Base-by-base conservation (phyloP, 2,888 invertebrate species). In the Nymphalis urticae region DNA sequence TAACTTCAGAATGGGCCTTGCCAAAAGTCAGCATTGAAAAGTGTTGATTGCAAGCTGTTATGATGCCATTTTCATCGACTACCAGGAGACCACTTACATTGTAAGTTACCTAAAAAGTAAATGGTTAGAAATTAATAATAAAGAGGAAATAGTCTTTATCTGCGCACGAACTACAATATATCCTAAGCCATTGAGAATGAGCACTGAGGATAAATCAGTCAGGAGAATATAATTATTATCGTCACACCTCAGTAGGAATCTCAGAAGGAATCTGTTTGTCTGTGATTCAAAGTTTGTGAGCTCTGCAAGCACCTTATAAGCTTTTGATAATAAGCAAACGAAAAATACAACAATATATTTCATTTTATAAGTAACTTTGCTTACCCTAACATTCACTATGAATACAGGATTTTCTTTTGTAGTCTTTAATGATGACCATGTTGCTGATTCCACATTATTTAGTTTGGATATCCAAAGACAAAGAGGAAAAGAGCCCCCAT, bases 11-110 rank as follows among this genome's bases (percentile, higher is more conserved):
- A 78, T 94, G 93, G 0, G 93, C 83, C 77, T 94, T 95, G 48
- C 95, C 95, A 82, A 95, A 95, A 66, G 95, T 93, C 72, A 95
- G 84, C 85, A 94, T 93, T 0, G 95, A 93, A 79, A 95, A 95
- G 84, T 95, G 94, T 75, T 95, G 94, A 83, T 95, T 95, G 76
- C 95, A 95, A 0, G 94, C 94, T 5, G 94, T 94, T 73, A 95
- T 94, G 2, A 91, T 86, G n/a, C 95, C 95, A 70, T 90, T 85
- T 16, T 94, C 94, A 73, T 94, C 93, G 0, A 95, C 90, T 4
- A 95, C 95, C 19, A 95, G 87, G 24, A 95, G 85, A 4, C 95
- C 95, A 80, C 95, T 95, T 54, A 95, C 94, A 79, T 95, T 95
- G 78, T 92, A 93, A 56, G 94, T 94, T 19, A 94, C 94, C 94